Percentiles rank a stretch among this genome's conserved stretches.
phyloP scores from a whole-genome alignment of 1,140 invertebrate genomes.

The Microplitis mediator region DNA sequence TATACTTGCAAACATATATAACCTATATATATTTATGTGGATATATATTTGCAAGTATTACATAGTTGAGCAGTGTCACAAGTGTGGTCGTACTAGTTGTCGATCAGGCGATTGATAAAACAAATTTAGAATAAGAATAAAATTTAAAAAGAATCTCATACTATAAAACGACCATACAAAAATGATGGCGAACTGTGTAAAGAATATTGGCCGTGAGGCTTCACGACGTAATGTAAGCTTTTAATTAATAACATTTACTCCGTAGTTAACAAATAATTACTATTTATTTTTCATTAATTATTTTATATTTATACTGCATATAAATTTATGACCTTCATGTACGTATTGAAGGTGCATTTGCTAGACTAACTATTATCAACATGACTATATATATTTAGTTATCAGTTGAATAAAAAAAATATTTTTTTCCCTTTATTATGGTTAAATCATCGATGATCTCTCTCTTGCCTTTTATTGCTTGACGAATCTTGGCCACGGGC shows the following conservation, averaged over 20 bases:
- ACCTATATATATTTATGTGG: too few relatives aligned
- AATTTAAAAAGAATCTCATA: too few relatives aligned
- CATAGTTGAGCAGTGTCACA: slow-evolving; percentile 34
- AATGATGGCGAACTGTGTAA: slow-evolving; percentile 54
- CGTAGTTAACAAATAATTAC: slow-evolving; percentile 14
- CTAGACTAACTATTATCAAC: not conserved
- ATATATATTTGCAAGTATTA: slow-evolving; percentile 3
- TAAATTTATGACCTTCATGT: slow-evolving; percentile 49
- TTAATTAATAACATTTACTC: too few relatives aligned
- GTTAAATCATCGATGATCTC: slow-evolving; percentile 34
- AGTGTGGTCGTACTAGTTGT: not conserved
- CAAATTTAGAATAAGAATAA: not conserved
- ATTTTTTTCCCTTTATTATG: slow-evolving; percentile 14
- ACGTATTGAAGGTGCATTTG: too few relatives aligned
- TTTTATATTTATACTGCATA: not conserved
- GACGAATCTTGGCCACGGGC: slow-evolving; percentile 36
- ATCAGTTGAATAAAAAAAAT: not conserved
- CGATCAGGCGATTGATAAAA: slow-evolving; percentile 5
- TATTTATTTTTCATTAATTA: slow-evolving; percentile 7
- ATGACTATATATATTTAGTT: not conserved
- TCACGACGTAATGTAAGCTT: slow-evolving; percentile 54
- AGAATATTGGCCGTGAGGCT: slow-evolving; percentile 42
- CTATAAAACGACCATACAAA: slow-evolving; percentile 22
- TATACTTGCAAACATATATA: too few relatives aligned
- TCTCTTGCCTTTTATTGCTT: slow-evolving; percentile 33